Base-by-base conservation (phyloP, 2,797 vertebrate genomes). In the Rhinella marina region DNA sequence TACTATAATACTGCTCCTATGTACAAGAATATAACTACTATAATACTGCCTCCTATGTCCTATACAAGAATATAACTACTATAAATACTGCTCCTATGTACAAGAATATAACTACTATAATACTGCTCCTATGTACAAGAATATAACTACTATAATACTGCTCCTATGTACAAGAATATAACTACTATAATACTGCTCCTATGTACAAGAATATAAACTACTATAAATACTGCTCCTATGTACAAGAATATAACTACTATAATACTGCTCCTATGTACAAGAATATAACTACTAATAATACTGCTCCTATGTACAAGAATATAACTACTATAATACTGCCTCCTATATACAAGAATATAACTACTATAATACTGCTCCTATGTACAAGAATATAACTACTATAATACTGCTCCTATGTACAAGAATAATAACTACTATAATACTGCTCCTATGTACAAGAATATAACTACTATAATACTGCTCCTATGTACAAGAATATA, bases 131-230 rank as follows among this genome's bases (percentile, higher is more conserved):
- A 72, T 72, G 5, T 72, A 72, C 68, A 72, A 41, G 68, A 72
- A 72, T 72, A 72, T 72, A 72, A 72, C 68, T 72, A 32, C 29
- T 72, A 72, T 72, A 72, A 72, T 72, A 72, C 68, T 72, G 68
- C 27, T 19, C 68, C 68, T 72, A 72, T 72, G 5, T 32, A 32
- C 27, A 19, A 41, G 68, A 72, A 72, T 41, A 72, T 72, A 72
- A 32, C 68, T 72, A 41, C 68, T 72, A 72, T 72, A 72, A 72
- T 72, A 72, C 68, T 72, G 68, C 68, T 7, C 68, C 16, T 32
- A 32, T 70, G 8, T 66, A 25, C 62, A 66, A 25, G 62, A 62
- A 62, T 62, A 62, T 62, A 62, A n/a, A n/a, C 61, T 62, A 62
- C 61, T 62, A 62, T 62, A n/a, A 62, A 62, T 62, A 62, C 61